A percentile compares a stretch with the other conserved stretches of the same genome.
Evolutionary conservation across 2,888 invertebrate species (phyloP).

Genomic region (Thymelicus sylvestris): DNA sequence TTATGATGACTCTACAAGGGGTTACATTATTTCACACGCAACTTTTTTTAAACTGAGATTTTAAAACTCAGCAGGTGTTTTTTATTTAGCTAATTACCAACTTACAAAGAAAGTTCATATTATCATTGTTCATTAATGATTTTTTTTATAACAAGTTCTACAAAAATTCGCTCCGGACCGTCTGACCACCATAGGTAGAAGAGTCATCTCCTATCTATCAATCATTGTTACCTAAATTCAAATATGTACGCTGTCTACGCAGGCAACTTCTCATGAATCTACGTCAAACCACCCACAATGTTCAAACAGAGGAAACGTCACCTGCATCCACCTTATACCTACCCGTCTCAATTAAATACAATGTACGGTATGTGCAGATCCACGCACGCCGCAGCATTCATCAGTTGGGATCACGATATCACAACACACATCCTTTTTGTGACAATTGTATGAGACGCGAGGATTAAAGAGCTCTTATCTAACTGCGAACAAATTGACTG

Average conservation of each 20-base stretch:
- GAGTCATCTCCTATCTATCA: no score
- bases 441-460: conserved; percentile 56
- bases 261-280: not conserved
- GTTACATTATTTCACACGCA: not conserved
- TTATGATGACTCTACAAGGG: not conserved
- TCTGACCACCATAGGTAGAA: no score
- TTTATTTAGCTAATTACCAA: no score
- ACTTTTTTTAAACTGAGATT: not conserved
- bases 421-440: conserved; percentile 60
- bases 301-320: not conserved
- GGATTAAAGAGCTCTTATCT: conserved; percentile 64
- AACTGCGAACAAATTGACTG: conserved; percentile 75
- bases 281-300: conserved; percentile 1
- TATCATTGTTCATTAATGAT: no score
- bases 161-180: no score
- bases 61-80: no score
- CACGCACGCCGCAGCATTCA: conserved; percentile 25
- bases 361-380: not conserved
- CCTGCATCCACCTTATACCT: conserved; percentile 13
- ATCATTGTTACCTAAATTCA: no score
- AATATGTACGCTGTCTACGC: no score
- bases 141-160: no score
- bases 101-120: no score
- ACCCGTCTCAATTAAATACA: conserved; percentile 5
- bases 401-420: conserved; percentile 34